Conservation (phyloP, 2,888 invertebrate species). For the Cynaeus angustus region DNA sequence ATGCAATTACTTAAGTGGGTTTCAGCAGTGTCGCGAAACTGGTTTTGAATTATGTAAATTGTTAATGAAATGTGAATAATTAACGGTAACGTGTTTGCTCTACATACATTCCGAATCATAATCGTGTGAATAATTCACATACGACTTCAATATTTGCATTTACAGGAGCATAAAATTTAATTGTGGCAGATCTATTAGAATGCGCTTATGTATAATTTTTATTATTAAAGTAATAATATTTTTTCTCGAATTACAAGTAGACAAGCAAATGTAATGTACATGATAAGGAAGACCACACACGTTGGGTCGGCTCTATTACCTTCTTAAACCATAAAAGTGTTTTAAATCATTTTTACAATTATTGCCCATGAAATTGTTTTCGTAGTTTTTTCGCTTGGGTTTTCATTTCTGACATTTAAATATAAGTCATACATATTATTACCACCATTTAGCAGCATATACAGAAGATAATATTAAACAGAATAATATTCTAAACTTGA, state of each 20-base stretch:
- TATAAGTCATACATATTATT: too few species aligned
- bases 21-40: slow-evolving; percentile 40
- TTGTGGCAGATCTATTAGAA: slow-evolving; percentile 23
- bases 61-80: slow-evolving; percentile 48
- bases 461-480: too few species aligned
- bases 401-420: too few species aligned
- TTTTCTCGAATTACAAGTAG: neutral
- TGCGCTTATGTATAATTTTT: neutral
- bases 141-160: slow-evolving; percentile 34
- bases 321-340: too few species aligned
- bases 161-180: slow-evolving; percentile 18
- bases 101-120: slow-evolving; percentile 41
- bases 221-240: slow-evolving; percentile 15
- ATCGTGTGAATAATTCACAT: slow-evolving; percentile 29
- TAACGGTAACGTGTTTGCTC: slow-evolving; percentile 44
- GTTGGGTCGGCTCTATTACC: too few species aligned
- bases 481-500: too few species aligned
- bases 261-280: too few species aligned
- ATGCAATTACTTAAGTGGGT: slow-evolving; percentile 41
- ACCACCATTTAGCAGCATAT: too few species aligned
- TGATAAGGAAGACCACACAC: too few species aligned
- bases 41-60: slow-evolving; percentile 44
- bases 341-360: too few species aligned
- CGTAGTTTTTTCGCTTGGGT: too few species aligned
- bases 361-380: too few species aligned